Evolutionary conservation across 2,113 vertebrate species (phyloP), one percentile per base, ranked within the genome.

Genomic region (Merops nubicus): DNA sequence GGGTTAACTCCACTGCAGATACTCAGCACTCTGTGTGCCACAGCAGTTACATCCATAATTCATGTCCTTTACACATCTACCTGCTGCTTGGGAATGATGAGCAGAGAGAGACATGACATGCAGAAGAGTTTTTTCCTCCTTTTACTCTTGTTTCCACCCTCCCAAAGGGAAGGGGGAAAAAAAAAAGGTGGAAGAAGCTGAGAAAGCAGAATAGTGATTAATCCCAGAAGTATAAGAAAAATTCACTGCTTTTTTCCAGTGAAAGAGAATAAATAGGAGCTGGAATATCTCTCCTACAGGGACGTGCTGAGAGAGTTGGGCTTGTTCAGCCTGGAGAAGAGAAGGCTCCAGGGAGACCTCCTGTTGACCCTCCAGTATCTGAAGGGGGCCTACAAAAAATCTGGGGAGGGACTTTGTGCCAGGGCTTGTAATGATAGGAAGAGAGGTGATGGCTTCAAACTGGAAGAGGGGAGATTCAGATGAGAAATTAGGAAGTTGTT

Each of bases 71-170:
- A 64, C 77, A 89, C 34, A 31, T 57, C 63, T 75, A 47, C 88
- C 72, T 89, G 87, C 92, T 94, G 92, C 86, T 82, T 29, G 29
- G 63, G 76, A 83, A 96, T 83, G 75, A 78, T 20, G 62, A 78
- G 75, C 9, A 2, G 31, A 85, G 43, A 36, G 40, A 79, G 23
- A 56, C 20, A 60, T 0, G 21, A 45, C 28, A 33, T 0, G 7
- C 29, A 40, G 8, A 85, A 85, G 38, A 59, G 40, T 51, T 50
- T 59, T 34, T 63, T 42, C n/a, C 33, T 75, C 15, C 79, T 63
- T 57, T 36, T 36, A 15, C 34, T 82, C 84, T 38, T 1, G 0
- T 29, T 75, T 69, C 28, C 19, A 42, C 14, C 15, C 23, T 42
- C 57, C 5, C 51, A 67, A 43, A 53, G 33, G 23, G 7, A 28